phyloP scores from a whole-genome alignment of 2,888 invertebrate genomes.

The Rhingia rostrata region DNA sequence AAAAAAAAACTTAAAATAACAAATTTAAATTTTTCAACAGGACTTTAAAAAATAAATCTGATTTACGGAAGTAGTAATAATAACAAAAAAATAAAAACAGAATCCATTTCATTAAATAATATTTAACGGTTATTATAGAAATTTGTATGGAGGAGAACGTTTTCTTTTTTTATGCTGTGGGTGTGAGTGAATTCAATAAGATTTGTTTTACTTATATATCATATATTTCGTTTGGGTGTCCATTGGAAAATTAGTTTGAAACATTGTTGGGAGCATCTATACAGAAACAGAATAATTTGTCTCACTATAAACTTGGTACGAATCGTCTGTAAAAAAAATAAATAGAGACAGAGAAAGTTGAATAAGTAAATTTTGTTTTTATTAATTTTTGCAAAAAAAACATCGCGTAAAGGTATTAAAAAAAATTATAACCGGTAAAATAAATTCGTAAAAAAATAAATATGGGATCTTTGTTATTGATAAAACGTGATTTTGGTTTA shows the following conservation, averaged over 20 bases:
- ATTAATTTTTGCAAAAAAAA: background rate
- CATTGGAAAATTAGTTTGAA: conserved; percentile 60
- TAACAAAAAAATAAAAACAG: conserved; percentile 19
- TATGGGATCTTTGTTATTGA: background rate
- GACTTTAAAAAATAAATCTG: conserved; percentile 9
- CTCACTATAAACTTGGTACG: conserved; percentile 81
- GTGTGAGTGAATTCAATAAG: conserved; percentile 31
- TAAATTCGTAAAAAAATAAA: background rate
- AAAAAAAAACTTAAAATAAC: conserved; percentile 22
- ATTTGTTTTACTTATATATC: conserved; percentile 28
- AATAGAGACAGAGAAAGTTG: conserved; percentile 68
- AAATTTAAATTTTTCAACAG: conserved; percentile 30
- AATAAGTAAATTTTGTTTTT: conserved; percentile 33
- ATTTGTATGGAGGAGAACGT: conserved; percentile 26
- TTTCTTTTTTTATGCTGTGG: conserved; percentile 12
- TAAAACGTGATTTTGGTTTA: too few species aligned
- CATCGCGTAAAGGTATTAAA: background rate
- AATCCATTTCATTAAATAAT: conserved; percentile 23
- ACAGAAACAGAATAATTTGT: conserved; percentile 82
- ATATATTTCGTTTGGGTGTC: conserved; percentile 66
- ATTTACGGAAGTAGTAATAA: conserved; percentile 17
- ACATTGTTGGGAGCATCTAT: conserved; percentile 75
- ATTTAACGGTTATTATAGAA: conserved; percentile 44
- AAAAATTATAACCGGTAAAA: background rate
- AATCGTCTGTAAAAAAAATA: conserved; percentile 79